Evolutionary conservation across 2,888 invertebrate genomes (phyloP), one percentile per base, ranked within the genome.

Genomic region (Smittia sp.): DNA sequence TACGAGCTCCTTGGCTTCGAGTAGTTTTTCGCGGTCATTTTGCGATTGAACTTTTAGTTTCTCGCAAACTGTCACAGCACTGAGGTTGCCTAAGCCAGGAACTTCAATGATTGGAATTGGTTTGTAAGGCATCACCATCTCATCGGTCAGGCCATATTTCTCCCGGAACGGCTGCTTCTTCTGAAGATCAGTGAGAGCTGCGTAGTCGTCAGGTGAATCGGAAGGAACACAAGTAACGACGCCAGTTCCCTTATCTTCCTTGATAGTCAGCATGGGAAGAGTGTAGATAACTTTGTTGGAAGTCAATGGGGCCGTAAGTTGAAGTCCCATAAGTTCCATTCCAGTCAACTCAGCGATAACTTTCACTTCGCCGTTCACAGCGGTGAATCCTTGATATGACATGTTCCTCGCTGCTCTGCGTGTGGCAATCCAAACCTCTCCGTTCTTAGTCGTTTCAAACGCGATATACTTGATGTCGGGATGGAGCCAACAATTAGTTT

Each of bases 171-270:
- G 88, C 79, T 90, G 89, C 81, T 99, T 99, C 81, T 97, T 98
- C 80, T 98, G 95, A 75, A 99, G 84, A 83, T 99, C 99, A 9
- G 90, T 85, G 2, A 99, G 85, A 4, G 98, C 98, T 0, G 98
- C 98, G 82, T 92, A 98, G 83, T 99, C 99, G 81, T 99, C 99
- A 0, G 99, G 98, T 0, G 99, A 93, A 84, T 99, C 99, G 0
- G 98, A 98, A 0, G 98, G 98, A 0, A 99, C 99, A 77, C 96
- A 96, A 0, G 97, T 96, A 0, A 99, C 99, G 39, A 99, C 89
- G 1, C 98, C 99, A 0, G 99, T 99, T 15, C 98, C 98, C 83
- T 99, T 99, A 78, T 97, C 96, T 80, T 96, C 94, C 80, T 96
- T 97, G 78, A 99, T 96, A 0, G 96, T 97, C 72, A 99, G 81